phyloP scores from a whole-genome alignment of 2,888 invertebrate species.

The Cephus pulcher region DNA sequence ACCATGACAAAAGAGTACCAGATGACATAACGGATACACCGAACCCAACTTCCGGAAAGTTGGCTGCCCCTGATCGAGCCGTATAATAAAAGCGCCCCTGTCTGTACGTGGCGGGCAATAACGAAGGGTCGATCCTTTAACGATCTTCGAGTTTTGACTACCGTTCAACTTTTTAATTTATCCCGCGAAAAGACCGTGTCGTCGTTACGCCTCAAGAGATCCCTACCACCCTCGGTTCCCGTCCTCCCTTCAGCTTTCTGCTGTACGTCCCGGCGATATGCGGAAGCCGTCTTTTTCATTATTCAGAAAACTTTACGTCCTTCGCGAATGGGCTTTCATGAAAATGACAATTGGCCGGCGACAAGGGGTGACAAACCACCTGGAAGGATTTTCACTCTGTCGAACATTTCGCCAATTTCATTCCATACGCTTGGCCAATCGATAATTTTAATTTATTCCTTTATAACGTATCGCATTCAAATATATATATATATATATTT shows the following conservation, averaged over 20 bases:
- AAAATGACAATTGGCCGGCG: neutral
- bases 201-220: neutral
- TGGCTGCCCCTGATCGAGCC: neutral
- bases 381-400: neutral
- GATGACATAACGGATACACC: neutral
- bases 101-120: neutral
- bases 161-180: neutral
- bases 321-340: neutral
- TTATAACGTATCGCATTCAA: neutral
- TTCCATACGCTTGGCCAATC: neutral
- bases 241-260: neutral
- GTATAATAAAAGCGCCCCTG: neutral
- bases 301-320: neutral
- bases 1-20: neutral
- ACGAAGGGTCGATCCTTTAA: conserved; percentile 47
- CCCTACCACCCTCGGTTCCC: neutral
- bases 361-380: neutral
- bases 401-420: neutral
- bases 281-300: neutral
- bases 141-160: conserved; percentile 37
- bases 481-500: neutral
- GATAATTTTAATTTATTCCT: neutral
- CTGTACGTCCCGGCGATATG: neutral
- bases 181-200: neutral
- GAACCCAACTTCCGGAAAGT: neutral